A percentile compares a stretch with the other conserved stretches of the same genome.
These are phyloP conservation scores for Mallotus villosus DNA, from an alignment of 2,797 vertebrate genomes.

Conservation along the genomic window DNA sequence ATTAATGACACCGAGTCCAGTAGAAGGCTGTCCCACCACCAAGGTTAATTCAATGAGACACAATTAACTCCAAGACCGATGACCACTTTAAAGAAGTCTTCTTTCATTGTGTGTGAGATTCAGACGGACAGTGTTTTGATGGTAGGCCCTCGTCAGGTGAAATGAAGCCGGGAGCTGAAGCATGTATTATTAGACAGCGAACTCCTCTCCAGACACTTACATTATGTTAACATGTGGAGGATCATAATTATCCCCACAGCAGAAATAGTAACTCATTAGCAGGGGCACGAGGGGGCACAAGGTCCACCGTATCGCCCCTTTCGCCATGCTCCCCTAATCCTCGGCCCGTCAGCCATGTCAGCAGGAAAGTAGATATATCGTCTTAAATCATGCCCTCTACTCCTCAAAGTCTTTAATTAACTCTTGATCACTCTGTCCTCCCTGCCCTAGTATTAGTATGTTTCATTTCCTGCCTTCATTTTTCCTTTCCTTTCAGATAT, in stretches of 20 bases:
- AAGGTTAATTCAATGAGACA: conserved; percentile 16
- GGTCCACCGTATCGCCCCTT: conserved; percentile 62
- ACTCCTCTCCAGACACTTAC: conserved; percentile 51
- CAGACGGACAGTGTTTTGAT: conserved; percentile 28
- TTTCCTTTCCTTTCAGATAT: conserved; percentile 70
- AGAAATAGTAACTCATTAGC: conserved; percentile 69
- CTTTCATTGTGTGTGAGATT: conserved; percentile 24
- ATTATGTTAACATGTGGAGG: conserved; percentile 54
- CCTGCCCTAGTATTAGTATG: conserved; percentile 70
- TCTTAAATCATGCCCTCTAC: conserved; percentile 68
- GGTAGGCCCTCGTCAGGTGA: conserved; percentile 32
- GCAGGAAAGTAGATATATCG: conserved; percentile 66
- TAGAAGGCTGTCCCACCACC: conserved; percentile 15
- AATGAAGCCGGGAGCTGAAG: conserved; percentile 37
- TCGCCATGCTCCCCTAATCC: conserved; percentile 61
- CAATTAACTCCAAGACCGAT: neutral
- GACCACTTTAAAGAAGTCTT: neutral
- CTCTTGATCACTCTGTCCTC: conserved; percentile 69
- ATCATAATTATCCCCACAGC: conserved; percentile 62
- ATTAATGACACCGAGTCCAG: conserved; percentile 34
- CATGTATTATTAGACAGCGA: conserved; percentile 49
- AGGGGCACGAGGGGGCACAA: conserved; percentile 58
- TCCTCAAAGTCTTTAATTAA: conserved; percentile 79
- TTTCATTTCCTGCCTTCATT: conserved; percentile 81
- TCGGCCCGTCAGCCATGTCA: conserved; percentile 63